Percentiles rank a stretch among this genome's conserved stretches.
Conservation (phyloP, 1,140 invertebrate species). For the Oreohelix idahoensis region DNA sequence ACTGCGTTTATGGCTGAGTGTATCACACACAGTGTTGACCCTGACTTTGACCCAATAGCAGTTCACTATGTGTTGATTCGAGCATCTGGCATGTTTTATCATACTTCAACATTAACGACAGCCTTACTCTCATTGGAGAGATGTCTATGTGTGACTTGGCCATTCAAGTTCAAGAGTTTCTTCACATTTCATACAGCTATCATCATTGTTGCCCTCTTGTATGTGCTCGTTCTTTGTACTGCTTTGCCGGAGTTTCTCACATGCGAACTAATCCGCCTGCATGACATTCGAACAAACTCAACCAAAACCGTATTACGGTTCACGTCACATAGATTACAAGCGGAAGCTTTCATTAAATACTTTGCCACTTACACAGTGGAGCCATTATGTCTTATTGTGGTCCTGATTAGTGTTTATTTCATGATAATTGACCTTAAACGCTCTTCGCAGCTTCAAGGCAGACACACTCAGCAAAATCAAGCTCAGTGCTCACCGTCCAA, state of each 20-base stretch:
- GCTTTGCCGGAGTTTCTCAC: background rate
- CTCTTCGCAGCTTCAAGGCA: background rate
- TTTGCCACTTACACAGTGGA: background rate
- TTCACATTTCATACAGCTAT: background rate
- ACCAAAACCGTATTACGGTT: background rate
- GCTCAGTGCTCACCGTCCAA: background rate
- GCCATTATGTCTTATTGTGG: background rate
- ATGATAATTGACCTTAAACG: background rate
- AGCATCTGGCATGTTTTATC: background rate
- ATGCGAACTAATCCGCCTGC: background rate
- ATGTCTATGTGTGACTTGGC: background rate
- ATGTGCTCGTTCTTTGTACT: background rate
- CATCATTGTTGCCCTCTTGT: background rate
- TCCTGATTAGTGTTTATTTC: background rate
- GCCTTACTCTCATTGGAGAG: background rate
- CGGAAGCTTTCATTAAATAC: background rate
- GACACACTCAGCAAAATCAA: background rate
- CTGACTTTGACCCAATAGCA: background rate
- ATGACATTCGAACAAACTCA: background rate
- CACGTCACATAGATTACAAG: background rate
- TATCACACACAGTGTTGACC: background rate
- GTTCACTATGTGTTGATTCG: background rate
- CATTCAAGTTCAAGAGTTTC: background rate
- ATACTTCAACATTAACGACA: background rate
- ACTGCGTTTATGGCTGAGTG: background rate